Conservation (phyloP, 2,797 vertebrate species). For the Myotis vivesi region DNA sequence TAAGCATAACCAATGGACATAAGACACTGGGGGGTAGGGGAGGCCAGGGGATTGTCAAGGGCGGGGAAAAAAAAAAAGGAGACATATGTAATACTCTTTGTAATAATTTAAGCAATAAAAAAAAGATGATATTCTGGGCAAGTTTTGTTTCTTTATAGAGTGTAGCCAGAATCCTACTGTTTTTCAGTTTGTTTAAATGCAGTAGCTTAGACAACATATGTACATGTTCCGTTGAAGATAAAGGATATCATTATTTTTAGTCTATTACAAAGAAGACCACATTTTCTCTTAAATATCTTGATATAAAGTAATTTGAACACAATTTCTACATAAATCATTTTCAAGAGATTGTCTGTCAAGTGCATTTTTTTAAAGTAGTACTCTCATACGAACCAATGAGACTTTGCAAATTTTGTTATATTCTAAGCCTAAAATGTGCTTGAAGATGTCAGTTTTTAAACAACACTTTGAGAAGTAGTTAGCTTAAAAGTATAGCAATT, state of each 20-base stretch:
- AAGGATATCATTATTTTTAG: conserved; percentile 79
- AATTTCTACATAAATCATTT: conserved; percentile 82
- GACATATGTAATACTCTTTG: too few species aligned
- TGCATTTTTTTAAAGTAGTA: conserved; percentile 66
- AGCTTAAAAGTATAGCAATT: conserved; percentile 85
- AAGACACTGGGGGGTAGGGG: too few species aligned
- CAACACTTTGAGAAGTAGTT: conserved; percentile 85
- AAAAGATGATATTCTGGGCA: conserved; percentile 61
- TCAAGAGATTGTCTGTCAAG: conserved; percentile 83
- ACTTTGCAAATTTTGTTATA: conserved; percentile 82
- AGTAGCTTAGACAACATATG: conserved; percentile 77
- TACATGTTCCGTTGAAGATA: conserved; percentile 73
- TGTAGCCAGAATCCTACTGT: conserved; percentile 71
- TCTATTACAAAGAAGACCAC: conserved; percentile 72
- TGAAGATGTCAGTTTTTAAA: conserved; percentile 85
- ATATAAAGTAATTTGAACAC: conserved; percentile 82
- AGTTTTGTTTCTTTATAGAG: conserved; percentile 73
- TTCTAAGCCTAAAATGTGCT: conserved; percentile 80
- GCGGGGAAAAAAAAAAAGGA: too few species aligned
- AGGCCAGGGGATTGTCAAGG: too few species aligned
- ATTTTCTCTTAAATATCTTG: conserved; percentile 79
- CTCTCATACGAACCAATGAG: conserved; percentile 78
- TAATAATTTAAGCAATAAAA: too few species aligned
- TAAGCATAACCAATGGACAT: too few species aligned
- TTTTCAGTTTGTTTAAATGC: conserved; percentile 79